Conservation (phyloP, 2,113 vertebrate genomes). For the Thinocorus orbignyianus region DNA sequence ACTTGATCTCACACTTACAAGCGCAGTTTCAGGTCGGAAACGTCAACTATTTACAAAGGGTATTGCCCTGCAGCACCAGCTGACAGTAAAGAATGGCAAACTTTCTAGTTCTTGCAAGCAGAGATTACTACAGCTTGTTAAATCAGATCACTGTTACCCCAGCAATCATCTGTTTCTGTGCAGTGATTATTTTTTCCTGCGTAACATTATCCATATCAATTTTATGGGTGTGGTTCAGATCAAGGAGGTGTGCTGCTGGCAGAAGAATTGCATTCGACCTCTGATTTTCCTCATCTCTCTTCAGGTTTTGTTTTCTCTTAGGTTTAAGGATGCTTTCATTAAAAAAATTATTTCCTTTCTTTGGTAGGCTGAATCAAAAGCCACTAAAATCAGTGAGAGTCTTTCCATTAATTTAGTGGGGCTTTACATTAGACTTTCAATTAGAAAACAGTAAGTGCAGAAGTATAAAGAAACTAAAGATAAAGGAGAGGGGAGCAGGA, state of each 20-base stretch:
- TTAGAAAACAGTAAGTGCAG: slow-evolving; percentile 44
- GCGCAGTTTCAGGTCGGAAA: background rate
- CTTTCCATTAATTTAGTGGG: background rate
- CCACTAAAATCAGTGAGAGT: background rate
- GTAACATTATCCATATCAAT: background rate
- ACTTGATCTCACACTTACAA: background rate
- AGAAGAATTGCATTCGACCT: slow-evolving; percentile 36
- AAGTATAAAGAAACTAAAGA: slow-evolving; percentile 51
- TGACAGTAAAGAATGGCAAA: background rate
- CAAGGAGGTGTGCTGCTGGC: background rate
- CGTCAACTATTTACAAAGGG: background rate
- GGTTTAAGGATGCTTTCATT: slow-evolving; percentile 21
- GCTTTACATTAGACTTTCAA: slow-evolving; percentile 19
- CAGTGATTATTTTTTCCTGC: background rate
- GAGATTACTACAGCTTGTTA: background rate
- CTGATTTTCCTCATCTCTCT: slow-evolving; percentile 27
- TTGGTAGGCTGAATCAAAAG: background rate
- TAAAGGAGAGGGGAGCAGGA: slow-evolving; percentile 19
- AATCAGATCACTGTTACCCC: background rate
- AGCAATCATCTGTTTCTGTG: background rate
- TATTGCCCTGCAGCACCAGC: background rate
- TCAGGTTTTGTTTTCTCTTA: background rate
- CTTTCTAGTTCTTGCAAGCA: background rate
- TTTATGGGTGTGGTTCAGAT: background rate
- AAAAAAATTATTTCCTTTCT: slow-evolving; percentile 46